A percentile compares a stretch with the other conserved stretches of the same genome.
These are phyloP conservation scores for Aspiorhynchus laticeps DNA, from an alignment of 2,113 vertebrate genomes.

Conservation along the genomic window DNA sequence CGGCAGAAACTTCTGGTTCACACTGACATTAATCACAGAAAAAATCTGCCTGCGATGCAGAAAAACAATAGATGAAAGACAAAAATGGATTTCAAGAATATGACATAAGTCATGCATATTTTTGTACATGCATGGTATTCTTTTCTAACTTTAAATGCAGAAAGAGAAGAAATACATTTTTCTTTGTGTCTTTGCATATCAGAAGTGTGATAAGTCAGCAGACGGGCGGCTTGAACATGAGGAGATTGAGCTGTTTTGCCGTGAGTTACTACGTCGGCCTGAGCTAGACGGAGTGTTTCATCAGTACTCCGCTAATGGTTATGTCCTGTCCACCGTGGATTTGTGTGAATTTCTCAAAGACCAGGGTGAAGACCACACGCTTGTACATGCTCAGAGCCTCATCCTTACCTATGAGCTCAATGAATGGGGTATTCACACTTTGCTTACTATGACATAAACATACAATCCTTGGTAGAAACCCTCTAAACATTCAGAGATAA, in stretches of 20 bases:
- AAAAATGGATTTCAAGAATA: background rate
- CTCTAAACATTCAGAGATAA: background rate
- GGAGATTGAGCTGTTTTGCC: conserved; percentile 91
- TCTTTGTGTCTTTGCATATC: background rate
- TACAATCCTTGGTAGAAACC: background rate
- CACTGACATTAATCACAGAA: background rate
- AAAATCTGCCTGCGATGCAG: background rate
- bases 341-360: conserved; percentile 86
- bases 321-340: conserved; percentile 83
- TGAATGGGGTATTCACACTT: conserved; percentile 79
- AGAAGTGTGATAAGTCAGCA: conserved; percentile 90
- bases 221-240: conserved; percentile 83
- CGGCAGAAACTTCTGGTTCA: too few relatives aligned
- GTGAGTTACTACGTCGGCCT: conserved; percentile 83
- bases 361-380: conserved; percentile 84
- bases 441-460: background rate
- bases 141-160: background rate
- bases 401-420: conserved; percentile 89
- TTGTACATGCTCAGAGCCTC: conserved; percentile 77
- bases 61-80: conserved; percentile 5
- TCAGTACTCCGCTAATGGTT: conserved; percentile 83
- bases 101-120: background rate
- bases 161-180: background rate
- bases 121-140: too few relatives aligned
- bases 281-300: conserved; percentile 88